Base-by-base conservation (phyloP, 2,888 invertebrate genomes). In the Eudasyphora cyanicolor region DNA sequence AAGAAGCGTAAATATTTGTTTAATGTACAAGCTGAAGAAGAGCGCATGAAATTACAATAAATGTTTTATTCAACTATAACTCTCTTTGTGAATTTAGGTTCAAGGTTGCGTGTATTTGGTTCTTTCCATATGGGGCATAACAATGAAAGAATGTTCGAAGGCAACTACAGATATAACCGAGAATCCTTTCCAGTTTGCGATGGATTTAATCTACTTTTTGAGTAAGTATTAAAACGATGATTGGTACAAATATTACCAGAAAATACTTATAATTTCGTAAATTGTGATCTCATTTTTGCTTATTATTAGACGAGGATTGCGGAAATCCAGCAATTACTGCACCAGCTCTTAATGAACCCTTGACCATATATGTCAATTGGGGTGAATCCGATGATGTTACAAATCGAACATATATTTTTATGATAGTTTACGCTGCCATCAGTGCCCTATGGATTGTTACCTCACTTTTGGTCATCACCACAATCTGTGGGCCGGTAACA, bases 381-480 rank as follows among this genome's bases (percentile, higher is more conserved):
- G 0, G 51, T 0, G 87, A 85, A 54, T 90, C 91, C 4, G 86
- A 77, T 29, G 74, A 10, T 2, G 70, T 91, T 5, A 89, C 86
- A 7, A 79, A 89, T 79, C 88, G 91, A 5, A 88, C 89, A 42
- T 88, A 87, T 29, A 89, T 90, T 69, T 89, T 91, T 54, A 79
- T 89, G 75, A 87, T 91, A 2, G 76, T 85, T 60, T 91, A 91
- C 86, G 88, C 88, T 0, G 87, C 83, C 17, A 77, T 91, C 29
- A 91, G 91, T 82, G 87, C 88, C 0, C 49, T 91, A 0, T 91
- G 91, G 91, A 75, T 91, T 6, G 79, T 90, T 7, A 88, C 89
- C 12, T 91, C 91, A 7, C 38, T 86, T 19, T 38, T 90, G 4
- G 87, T 91, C 42, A 60, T 77, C 90, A 91, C 88, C 78, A 89